Percentiles rank a stretch among this genome's conserved stretches.
phyloP scores from a whole-genome alignment of 2,888 invertebrate species.

The Kuschelorhynchus macadamiae region DNA sequence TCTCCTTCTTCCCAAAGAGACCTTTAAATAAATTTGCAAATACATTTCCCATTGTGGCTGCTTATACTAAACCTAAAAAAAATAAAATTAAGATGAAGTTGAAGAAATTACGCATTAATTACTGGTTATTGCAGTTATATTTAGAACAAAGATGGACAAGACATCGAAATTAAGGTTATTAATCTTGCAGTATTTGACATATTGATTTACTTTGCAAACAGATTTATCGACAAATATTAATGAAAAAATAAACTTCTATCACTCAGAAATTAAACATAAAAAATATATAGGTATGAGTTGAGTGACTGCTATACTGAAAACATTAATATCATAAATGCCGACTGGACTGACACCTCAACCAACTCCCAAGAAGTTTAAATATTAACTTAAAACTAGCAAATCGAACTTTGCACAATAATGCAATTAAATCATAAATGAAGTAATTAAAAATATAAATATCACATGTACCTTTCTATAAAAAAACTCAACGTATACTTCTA shows the following conservation, averaged over 20 bases:
- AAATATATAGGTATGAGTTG: too few relatives aligned
- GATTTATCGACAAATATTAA: slow-evolving; percentile 6
- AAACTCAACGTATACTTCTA: slow-evolving; percentile 65
- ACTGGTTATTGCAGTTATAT: slow-evolving; percentile 53
- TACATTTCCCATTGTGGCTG: slow-evolving; percentile 94
- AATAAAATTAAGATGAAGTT: slow-evolving; percentile 9
- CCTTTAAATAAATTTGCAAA: slow-evolving; percentile 98
- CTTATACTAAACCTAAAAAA: slow-evolving; percentile 66
- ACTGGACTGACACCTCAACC: slow-evolving; percentile 73
- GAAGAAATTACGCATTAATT: slow-evolving; percentile 45
- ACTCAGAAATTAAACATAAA: too few relatives aligned
- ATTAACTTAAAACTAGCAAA: slow-evolving; percentile 11
- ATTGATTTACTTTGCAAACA: slow-evolving; percentile 62
- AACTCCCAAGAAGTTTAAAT: slow-evolving; percentile 67
- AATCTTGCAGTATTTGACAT: slow-evolving; percentile 64
- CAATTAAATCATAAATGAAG: slow-evolving; percentile 4
- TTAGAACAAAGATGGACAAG: slow-evolving; percentile 63
- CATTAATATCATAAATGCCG: slow-evolving; percentile 64
- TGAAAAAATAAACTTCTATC: background rate
- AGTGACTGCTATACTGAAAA: slow-evolving; percentile 24
- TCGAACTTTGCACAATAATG: slow-evolving; percentile 6
- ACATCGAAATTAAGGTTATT: slow-evolving; percentile 60
- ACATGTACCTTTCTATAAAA: slow-evolving; percentile 72
- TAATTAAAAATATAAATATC: slow-evolving; percentile 11
- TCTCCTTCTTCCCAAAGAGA: slow-evolving; percentile 99